Percentiles rank a stretch among this genome's conserved stretches.
Conservation (phyloP, 2,113 vertebrate species). For the Rhegmatorhina hoffmannsi region DNA sequence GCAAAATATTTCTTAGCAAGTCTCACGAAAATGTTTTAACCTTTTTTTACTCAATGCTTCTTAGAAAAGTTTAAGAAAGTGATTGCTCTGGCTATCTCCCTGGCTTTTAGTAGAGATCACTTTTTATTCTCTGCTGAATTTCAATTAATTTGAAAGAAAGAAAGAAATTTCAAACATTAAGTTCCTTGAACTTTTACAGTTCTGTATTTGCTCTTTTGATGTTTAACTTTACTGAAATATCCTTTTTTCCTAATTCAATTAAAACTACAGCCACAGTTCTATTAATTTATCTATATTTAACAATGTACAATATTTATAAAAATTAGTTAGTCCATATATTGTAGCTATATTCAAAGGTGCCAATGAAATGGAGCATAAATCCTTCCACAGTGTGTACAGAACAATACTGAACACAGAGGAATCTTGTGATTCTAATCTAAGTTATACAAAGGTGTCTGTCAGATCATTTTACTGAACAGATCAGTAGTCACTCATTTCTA, state of each 20-base stretch:
- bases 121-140: background rate
- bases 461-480: background rate
- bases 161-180: background rate
- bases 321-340: background rate
- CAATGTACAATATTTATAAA: background rate
- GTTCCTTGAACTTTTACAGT: background rate
- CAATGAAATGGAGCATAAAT: background rate
- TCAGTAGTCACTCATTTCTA: background rate
- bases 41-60: background rate
- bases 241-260: background rate
- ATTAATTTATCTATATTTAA: background rate
- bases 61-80: background rate
- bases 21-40: background rate
- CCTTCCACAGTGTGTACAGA: background rate
- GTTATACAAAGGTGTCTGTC: fast-evolving
- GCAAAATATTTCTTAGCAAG: background rate
- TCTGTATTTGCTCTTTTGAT: background rate
- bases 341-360: background rate
- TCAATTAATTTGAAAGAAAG: background rate
- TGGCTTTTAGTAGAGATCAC: background rate
- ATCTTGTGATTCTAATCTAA: background rate
- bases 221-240: background rate
- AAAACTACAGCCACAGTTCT: background rate
- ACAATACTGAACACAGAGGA: background rate
- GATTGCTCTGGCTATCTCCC: background rate